Evolutionary conservation across 2,888 invertebrate genomes (phyloP).

Genomic region (Heliconius erato): DNA sequence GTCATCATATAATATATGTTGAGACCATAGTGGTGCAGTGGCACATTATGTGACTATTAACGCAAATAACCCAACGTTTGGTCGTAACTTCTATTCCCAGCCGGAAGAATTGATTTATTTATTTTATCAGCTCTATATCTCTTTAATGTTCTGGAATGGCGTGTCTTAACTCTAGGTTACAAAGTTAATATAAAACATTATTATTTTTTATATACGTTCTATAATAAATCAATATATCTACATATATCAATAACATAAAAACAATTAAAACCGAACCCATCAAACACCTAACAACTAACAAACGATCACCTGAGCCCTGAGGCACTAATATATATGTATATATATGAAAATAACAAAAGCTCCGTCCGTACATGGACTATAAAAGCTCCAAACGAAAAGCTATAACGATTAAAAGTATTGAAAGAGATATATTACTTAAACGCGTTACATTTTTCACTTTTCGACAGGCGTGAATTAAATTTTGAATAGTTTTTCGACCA

Average conservation of each 20-base stretch:
- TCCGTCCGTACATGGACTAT: not conserved
- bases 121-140: not conserved
- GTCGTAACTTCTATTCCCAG: not conserved
- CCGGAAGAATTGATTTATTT: not conserved
- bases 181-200: too few species aligned
- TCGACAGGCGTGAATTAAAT: conserved; percentile 45
- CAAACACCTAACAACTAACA: too few species aligned
- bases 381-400: not conserved
- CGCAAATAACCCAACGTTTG: not conserved
- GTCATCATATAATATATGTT: not conserved
- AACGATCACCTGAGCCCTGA: too few species aligned
- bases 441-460: conserved; percentile 20
- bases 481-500: conserved; percentile 40
- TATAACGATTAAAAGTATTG: conserved; percentile 1
- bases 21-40: not conserved
- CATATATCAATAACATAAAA: too few species aligned
- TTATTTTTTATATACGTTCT: too few species aligned
- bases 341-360: not conserved
- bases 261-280: too few species aligned
- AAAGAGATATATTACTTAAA: conserved; percentile 1
- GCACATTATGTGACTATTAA: not conserved
- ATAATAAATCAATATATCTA: too few species aligned
- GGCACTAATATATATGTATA: not conserved
- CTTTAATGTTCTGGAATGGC: too few species aligned
- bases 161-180: too few species aligned